phyloP scores from a whole-genome alignment of 2,888 invertebrate genomes.

The Tetragonula carbonaria region DNA sequence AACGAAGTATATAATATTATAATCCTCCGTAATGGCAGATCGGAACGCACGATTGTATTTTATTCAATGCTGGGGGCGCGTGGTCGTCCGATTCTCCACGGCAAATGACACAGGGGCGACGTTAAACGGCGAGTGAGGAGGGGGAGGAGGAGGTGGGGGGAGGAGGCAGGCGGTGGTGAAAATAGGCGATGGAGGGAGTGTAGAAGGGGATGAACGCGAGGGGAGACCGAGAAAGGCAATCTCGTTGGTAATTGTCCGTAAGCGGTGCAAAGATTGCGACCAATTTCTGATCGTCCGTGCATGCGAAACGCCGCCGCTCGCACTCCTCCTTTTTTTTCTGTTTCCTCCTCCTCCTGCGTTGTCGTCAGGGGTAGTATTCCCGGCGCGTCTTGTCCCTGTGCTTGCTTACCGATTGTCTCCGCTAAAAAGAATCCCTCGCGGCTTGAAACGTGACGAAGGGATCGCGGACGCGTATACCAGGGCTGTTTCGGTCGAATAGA shows the following conservation, averaged over 20 bases:
- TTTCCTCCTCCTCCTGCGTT: not conserved
- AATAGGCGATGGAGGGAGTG: not conserved
- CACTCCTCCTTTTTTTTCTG: too few relatives aligned
- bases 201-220: not conserved
- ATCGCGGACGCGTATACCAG: slow-evolving; percentile 33
- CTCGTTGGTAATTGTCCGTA: slow-evolving; percentile 79
- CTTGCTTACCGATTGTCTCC: slow-evolving; percentile 28
- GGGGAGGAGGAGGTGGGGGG: not conserved
- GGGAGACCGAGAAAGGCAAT: slow-evolving; percentile 69
- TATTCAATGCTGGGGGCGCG: slow-evolving; percentile 13
- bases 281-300: slow-evolving; percentile 78
- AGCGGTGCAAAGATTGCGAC: slow-evolving; percentile 77
- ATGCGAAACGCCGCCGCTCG: slow-evolving; percentile 62
- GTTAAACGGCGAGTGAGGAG: not conserved
- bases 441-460: not conserved
- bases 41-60: slow-evolving; percentile 22
- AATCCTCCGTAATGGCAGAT: slow-evolving; percentile 27
- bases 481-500: slow-evolving; percentile 47
- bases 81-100: slow-evolving; percentile 8
- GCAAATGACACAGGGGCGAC: slow-evolving; percentile 10
- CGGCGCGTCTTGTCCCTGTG: slow-evolving; percentile 16
- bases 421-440: not conserved
- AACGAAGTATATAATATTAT: slow-evolving; percentile 18
- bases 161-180: not conserved
- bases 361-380: not conserved